Conservation (phyloP, 2,797 vertebrate genomes). For the Masticophis lateralis region DNA sequence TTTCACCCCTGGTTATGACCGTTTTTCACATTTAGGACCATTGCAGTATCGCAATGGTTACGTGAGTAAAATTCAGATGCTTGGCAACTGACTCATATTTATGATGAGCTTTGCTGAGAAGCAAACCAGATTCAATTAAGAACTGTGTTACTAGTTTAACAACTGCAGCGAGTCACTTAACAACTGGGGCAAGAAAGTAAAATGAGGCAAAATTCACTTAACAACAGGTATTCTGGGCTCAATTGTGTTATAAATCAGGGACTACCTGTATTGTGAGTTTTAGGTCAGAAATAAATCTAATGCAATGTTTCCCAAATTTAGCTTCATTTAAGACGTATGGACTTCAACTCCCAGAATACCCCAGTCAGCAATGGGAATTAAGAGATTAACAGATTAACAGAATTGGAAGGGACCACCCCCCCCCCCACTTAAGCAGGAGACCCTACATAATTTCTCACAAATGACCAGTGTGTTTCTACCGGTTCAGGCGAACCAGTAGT, state of each 20-base stretch:
- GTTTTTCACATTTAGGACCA: not conserved
- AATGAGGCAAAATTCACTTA: not conserved
- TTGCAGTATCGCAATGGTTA: not conserved
- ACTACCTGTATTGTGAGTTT: not conserved
- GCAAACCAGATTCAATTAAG: not conserved
- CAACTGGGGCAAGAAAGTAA: not conserved
- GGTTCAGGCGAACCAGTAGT: too few species aligned
- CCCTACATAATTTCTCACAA: too few species aligned
- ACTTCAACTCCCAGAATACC: not conserved
- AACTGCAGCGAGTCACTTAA: not conserved
- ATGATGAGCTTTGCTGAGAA: not conserved
- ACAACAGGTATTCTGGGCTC: not conserved
- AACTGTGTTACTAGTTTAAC: not conserved
- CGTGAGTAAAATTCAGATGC: not conserved
- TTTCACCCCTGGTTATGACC: not conserved
- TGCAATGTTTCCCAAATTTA: not conserved
- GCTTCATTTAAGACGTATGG: not conserved
- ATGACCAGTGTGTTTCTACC: too few species aligned
- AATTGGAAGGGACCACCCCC: too few species aligned
- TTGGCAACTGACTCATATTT: not conserved
- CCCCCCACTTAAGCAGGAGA: too few species aligned
- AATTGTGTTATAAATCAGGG: not conserved
- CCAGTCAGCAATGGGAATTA: not conserved
- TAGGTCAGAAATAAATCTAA: not conserved
- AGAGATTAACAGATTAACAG: too few species aligned